Evolutionary conservation across 2,113 vertebrate species (phyloP), one percentile per base, ranked within the genome.

Genomic region (Glaucomys volans): DNA sequence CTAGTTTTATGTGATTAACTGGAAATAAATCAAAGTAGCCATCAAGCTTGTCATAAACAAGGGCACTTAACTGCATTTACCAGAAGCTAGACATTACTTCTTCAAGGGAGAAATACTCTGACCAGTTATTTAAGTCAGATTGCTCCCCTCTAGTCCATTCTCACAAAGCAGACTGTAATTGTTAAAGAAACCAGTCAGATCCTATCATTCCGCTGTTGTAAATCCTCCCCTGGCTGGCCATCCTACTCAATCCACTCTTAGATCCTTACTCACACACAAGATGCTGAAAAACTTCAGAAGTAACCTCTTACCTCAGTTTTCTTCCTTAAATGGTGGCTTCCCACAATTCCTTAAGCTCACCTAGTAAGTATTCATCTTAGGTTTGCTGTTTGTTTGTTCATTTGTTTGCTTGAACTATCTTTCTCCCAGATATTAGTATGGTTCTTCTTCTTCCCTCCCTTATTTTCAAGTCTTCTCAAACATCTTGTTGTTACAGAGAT

Each of bases 1-100:
- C 74, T 96, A 84, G 28, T 91, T 96, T 50, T 71, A 89, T 80
- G 28, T 91, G 91, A 96, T 83, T 94, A 85, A 88, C 42, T 91
- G 57, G 83, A 95, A 91, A 86, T 64, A 90, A 94, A 76, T 77
- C 75, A 82, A 71, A 95, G 44, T 42, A 87, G 72, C 67, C 50
- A 87, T 35, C 67, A 75, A 52, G 52, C 50, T 80, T 87, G 35
- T 86, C 37, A 90, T 66, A 90, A 95, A 95, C 87, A 87, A 79
- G 30, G 40, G 35, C 30, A 82, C 14, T 62, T 90, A 92, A 85
- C 83, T 86, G 82, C 62, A 83, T 84, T 72, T 71, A 75, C n/a
- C 83, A 66, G 69, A 84, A 59, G 37, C 30, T 81, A 66, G 24
- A 62, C 66, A 54, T 13, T n/a, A 85, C 80, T 92, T 94, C 86